These are phyloP conservation scores for Lerista edwardsae DNA, from an alignment of 2,797 vertebrate genomes.

Conservation along the genomic window DNA sequence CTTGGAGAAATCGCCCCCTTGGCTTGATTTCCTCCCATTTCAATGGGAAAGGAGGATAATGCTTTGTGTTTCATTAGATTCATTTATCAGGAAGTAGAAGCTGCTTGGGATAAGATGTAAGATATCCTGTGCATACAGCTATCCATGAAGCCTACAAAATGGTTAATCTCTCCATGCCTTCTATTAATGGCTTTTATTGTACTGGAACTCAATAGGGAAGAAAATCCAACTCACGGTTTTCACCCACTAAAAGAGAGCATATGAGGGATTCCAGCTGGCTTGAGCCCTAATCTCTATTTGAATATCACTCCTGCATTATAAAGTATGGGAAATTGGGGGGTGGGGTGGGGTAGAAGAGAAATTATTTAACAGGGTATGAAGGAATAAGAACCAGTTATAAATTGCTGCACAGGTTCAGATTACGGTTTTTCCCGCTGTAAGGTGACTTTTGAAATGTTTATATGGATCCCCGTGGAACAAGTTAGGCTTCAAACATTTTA, in stretches of 20 bases:
- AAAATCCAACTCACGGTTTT: neutral
- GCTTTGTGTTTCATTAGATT: neutral
- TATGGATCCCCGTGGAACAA: neutral
- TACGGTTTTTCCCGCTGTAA: neutral
- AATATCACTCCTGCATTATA: conserved; percentile 8
- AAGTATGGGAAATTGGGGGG: neutral
- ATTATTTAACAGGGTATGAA: conserved; percentile 20
- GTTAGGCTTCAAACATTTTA: neutral
- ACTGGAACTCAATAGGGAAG: neutral
- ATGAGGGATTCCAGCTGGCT: conserved; percentile 10
- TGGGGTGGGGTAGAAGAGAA: too few relatives aligned
- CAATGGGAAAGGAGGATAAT: neutral
- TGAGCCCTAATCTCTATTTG: conserved; percentile 1
- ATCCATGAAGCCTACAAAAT: neutral
- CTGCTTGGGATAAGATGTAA: too few relatives aligned
- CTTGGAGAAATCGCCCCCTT: too few relatives aligned
- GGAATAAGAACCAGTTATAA: conserved; percentile 1
- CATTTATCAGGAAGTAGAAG: neutral
- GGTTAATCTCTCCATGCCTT: neutral
- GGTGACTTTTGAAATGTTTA: neutral
- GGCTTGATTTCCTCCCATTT: too few relatives aligned
- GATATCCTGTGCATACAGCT: neutral
- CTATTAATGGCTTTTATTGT: neutral
- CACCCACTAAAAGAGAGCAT: neutral
- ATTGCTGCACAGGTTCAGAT: neutral